Evolutionary conservation across 2,797 vertebrate genomes (phyloP), one percentile per base, ranked within the genome.

Genomic region (Euthynnus affinis): DNA sequence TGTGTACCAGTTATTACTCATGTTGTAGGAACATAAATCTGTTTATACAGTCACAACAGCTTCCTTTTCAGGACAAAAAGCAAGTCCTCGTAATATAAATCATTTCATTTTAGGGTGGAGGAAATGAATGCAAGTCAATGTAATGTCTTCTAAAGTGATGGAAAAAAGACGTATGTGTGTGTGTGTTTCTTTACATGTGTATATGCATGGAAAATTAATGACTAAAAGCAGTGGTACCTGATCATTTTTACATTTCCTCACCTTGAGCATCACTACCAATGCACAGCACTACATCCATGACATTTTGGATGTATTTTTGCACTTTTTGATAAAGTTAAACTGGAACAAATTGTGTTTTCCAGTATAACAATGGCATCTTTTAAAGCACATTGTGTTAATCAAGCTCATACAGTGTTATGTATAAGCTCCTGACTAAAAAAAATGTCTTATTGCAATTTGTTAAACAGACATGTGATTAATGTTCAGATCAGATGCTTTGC

Each of bases 401-500:
- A 75, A 53, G 52, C 73, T 63, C 40, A 22, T 62, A 59, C 73
- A 32, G 56, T 49, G 60, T 74, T 75, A 71, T 68, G 82, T 67
- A 53, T 52, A 25, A 74, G 37, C 59, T 44, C 37, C 32, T 68
- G 74, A 67, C 40, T 69, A 29, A 15, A 82, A 81, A 67, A 76
- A 20, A 51, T 40, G 18, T 59, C 40, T 67, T 20, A 27, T 34
- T 64, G 20, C 61, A 76, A 66, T 85, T 74, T 85, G 71, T 65
- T 56, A 15, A 66, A 70, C 68, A 85, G 49, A 73, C 57, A 10
- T 70, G 68, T 22, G 17, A 78, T 67, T 75, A 69, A 72, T 79
- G 58, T 57, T 76, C 37, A 40, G 73, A 71, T 77, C 83, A 78
- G 55, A 84, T 80, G 57, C 20, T 62, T 80, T 42, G 29, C 53